phyloP scores from a whole-genome alignment of 2,888 invertebrate species.

The Keiferia lycopersicella region DNA sequence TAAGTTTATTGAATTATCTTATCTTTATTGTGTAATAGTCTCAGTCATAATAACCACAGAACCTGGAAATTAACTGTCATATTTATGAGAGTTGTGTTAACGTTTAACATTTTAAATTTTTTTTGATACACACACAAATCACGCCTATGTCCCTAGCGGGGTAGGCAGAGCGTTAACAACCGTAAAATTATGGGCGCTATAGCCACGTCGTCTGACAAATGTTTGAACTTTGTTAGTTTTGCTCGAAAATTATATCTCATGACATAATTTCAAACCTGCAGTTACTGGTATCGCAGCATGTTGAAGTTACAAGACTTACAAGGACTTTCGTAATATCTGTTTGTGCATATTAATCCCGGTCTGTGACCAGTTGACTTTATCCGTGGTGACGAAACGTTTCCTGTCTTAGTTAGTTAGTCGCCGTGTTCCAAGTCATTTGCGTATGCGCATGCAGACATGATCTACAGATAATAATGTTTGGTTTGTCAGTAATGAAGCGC shows the following conservation, averaged over 20 bases:
- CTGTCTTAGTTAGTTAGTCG: constrained; percentile 24
- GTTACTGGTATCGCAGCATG: neutral
- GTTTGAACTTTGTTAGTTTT: no score
- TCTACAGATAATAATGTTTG: neutral
- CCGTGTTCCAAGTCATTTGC: constrained; percentile 20
- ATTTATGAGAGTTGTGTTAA: neutral
- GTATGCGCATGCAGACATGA: constrained; percentile 23
- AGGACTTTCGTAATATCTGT: constrained; percentile 14
- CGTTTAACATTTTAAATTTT: neutral
- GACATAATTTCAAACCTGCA: constrained; percentile 1
- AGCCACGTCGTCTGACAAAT: no score
- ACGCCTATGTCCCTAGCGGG: no score
- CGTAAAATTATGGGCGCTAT: no score
- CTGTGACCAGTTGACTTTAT: constrained; percentile 13
- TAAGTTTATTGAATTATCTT: no score
- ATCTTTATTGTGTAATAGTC: no score
- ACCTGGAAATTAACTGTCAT: no score
- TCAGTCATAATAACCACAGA: no score
- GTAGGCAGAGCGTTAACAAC: no score
- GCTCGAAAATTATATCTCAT: neutral
- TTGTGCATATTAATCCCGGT: constrained; percentile 17
- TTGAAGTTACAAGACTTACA: constrained; percentile 6
- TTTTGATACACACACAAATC: neutral
- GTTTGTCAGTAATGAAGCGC: constrained; percentile 2
- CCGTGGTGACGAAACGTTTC: constrained; percentile 34